Evolutionary conservation across 2,888 invertebrate species (phyloP).

Genomic region (Drosophila niveifrons): DNA sequence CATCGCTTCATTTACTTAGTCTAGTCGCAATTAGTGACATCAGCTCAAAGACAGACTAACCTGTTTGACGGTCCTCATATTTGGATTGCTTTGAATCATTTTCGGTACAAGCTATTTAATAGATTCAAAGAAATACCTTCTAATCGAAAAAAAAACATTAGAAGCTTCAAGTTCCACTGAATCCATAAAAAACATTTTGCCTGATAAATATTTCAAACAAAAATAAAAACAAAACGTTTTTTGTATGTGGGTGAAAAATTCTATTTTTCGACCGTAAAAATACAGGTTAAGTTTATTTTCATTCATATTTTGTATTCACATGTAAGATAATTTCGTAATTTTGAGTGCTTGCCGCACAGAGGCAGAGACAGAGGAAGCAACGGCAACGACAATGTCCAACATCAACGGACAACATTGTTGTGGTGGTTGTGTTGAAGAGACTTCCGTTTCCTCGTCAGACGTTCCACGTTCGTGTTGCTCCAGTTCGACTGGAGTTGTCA

Average conservation of each 20-base stretch:
- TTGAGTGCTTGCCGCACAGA: slow-evolving; percentile 62
- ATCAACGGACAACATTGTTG: slow-evolving; percentile 15
- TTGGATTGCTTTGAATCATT: too few relatives aligned
- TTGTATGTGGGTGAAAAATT: slow-evolving; percentile 67
- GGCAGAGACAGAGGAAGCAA: slow-evolving; percentile 6
- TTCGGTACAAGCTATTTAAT: too few relatives aligned
- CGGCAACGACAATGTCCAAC: slow-evolving; percentile 19
- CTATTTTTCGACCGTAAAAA: slow-evolving; percentile 68
- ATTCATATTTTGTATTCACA: slow-evolving; percentile 56
- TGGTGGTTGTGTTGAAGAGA: not conserved
- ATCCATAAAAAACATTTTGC: not conserved
- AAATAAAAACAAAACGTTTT: not conserved
- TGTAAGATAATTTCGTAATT: slow-evolving; percentile 69
- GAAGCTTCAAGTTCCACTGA: too few relatives aligned
- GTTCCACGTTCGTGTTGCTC: slow-evolving; percentile 16
- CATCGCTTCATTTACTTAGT: too few relatives aligned
- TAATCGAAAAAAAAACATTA: too few relatives aligned
- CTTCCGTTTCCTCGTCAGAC: slow-evolving; percentile 2
- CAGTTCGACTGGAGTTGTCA: slow-evolving; percentile 41
- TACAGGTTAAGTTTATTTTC: slow-evolving; percentile 45
- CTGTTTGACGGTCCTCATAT: too few relatives aligned
- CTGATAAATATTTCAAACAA: not conserved
- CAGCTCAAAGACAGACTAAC: too few relatives aligned
- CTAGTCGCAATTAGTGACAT: too few relatives aligned
- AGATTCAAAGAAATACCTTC: too few relatives aligned